These are phyloP conservation scores for Drosophila kanapiae DNA, from an alignment of 1,140 invertebrate genomes.

Conservation along the genomic window DNA sequence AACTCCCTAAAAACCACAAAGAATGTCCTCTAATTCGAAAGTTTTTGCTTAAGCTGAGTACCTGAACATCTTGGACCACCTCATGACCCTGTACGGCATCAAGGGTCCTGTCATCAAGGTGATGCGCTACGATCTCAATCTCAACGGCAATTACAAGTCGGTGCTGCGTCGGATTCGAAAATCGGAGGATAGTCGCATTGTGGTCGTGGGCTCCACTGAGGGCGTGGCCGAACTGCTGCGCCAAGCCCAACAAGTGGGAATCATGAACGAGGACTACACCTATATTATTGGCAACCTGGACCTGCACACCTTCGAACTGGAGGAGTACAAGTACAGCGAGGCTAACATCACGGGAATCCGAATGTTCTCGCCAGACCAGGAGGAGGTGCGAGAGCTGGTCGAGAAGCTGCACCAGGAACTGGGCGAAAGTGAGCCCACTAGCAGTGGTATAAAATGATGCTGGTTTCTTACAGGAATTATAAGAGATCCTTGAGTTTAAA, in stretches of 20 bases:
- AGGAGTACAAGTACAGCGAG: conserved; percentile 92
- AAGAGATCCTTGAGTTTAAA: background rate
- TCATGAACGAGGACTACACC: conserved; percentile 91
- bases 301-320: conserved; percentile 92
- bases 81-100: conserved; percentile 90
- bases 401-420: conserved; percentile 59
- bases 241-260: conserved; percentile 92
- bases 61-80: conserved; percentile 90
- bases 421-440: conserved; percentile 55
- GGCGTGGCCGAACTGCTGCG: conserved; percentile 89
- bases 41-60: conserved; percentile 73
- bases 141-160: conserved; percentile 84
- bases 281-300: conserved; percentile 93
- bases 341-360: conserved; percentile 93
- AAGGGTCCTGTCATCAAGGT: conserved; percentile 87
- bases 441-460: conserved; percentile 34
- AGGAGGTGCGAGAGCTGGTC: conserved; percentile 66
- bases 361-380: conserved; percentile 88
- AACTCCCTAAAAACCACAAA: background rate
- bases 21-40: background rate
- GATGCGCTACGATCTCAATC: conserved; percentile 86
- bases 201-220: conserved; percentile 91
- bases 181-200: conserved; percentile 89
- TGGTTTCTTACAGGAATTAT: background rate
- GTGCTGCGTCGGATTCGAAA: conserved; percentile 86